Evolutionary conservation across 2,888 invertebrate genomes (phyloP).

Genomic region (Ophioninae sp.): DNA sequence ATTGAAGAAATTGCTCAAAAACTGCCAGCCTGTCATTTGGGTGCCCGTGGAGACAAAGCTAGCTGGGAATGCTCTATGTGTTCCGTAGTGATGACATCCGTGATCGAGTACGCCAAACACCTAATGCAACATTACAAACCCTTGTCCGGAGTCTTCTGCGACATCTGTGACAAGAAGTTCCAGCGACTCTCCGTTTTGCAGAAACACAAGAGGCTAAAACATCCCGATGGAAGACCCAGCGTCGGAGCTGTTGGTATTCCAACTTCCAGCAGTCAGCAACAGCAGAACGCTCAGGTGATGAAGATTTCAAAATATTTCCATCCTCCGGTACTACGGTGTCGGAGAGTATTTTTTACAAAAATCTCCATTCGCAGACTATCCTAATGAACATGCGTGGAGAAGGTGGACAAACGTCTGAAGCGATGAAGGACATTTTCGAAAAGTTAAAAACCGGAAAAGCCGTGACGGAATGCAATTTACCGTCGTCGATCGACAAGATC

Average conservation of each 20-base stretch:
- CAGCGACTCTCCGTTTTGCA: constrained; percentile 64
- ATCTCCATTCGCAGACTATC: constrained; percentile 55
- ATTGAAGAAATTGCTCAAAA: constrained; percentile 69
- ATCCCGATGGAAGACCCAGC: constrained; percentile 50
- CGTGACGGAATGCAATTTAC: constrained; percentile 58
- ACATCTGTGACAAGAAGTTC: constrained; percentile 70
- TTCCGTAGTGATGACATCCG: constrained; percentile 77
- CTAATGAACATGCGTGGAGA: constrained; percentile 64
- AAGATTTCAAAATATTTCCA: not conserved
- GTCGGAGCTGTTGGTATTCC: constrained; percentile 63
- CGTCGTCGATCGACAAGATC: constrained; percentile 47
- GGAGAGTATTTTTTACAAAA: not conserved
- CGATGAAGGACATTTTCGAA: constrained; percentile 66
- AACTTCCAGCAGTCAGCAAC: constrained; percentile 63
- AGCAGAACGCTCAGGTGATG: constrained; percentile 63
- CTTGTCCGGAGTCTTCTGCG: constrained; percentile 66
- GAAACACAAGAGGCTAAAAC: constrained; percentile 60
- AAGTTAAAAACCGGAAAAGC: constrained; percentile 63
- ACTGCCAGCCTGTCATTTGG: constrained; percentile 71
- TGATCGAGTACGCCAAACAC: constrained; percentile 80
- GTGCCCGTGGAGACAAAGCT: constrained; percentile 72
- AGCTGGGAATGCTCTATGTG: constrained; percentile 82
- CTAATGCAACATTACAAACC: constrained; percentile 79
- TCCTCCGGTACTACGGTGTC: not conserved
- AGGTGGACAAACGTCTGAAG: constrained; percentile 65